Base-by-base conservation (phyloP, 92 coral and sea anemone genomes). In the Ricordea florida region DNA sequence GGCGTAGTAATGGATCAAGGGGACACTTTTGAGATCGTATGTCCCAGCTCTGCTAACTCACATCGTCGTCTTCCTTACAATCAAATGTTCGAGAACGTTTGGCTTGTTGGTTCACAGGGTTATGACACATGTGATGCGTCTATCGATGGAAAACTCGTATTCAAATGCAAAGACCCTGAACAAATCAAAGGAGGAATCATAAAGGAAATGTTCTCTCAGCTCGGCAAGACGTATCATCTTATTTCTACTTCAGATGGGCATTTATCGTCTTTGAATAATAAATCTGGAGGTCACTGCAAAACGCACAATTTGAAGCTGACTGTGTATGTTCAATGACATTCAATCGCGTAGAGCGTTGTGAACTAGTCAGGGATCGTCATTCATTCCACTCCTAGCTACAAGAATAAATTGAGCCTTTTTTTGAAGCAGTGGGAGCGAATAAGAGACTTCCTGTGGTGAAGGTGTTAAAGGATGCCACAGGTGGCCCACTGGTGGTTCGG, bases 191-290 rank as follows among this genome's bases (percentile, higher is more conserved):
- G 16, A 21, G 64, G 76, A 27, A 26, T 41, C 21, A 28, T 83
- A 29, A 46, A 59, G 27, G 79, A 68, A 5, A 43, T 83, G 4
- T 20, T 43, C 28, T 38, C 85, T 8, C 77, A 73, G 42, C 26
- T 42, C 33, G 89, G 85, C 35, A 78, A 68, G 25, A 57, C 64
- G 32, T 56, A 72, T 15, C 77, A 77, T 31, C 72, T 83, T 2
- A 83, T 83, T 38, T 76, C 89, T 1, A 83, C 89, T 31, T 83
- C 89, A n/a, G 47, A 45, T 32, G 89, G 89, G 27, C 61, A 34
- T 40, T 44, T 22, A 52, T 66, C 72, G 21, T 76, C 85, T 7
- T 57, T 83, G 35, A 46, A 59, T 29, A 76, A 76, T 65, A 43
- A 9, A 17, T 56, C 50, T 24, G 85, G 89, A 8, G 89, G 89